phyloP scores from a whole-genome alignment of 2,888 invertebrate species.

The Netelia inedita region DNA sequence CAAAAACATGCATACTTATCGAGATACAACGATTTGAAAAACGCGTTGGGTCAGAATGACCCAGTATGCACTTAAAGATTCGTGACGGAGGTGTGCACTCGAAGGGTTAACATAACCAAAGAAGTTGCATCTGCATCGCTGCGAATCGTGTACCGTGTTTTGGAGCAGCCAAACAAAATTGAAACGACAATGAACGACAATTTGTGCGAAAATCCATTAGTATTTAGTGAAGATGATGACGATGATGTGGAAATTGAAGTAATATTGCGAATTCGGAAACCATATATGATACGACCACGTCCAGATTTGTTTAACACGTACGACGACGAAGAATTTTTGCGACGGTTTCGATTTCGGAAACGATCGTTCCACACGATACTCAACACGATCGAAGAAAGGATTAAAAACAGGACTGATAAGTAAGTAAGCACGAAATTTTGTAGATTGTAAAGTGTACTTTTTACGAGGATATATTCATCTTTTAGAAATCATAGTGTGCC shows the following conservation, averaged over 20 bases:
- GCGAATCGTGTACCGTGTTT: too few species aligned
- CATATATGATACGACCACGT: conserved; percentile 17
- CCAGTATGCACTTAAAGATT: too few species aligned
- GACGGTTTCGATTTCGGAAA: conserved; percentile 27
- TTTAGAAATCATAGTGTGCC: conserved; percentile 1
- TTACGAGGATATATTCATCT: too few species aligned
- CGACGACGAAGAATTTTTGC: conserved; percentile 12
- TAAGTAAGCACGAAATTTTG: neutral
- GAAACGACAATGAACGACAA: too few species aligned
- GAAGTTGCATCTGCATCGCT: neutral
- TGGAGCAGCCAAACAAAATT: too few species aligned
- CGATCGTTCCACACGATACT: conserved; percentile 11
- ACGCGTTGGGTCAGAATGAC: too few species aligned
- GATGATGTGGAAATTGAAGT: neutral
- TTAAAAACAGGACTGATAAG: conserved; percentile 15
- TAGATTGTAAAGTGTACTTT: neutral
- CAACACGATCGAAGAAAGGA: conserved; percentile 15
- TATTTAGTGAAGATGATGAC: too few species aligned
- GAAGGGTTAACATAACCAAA: neutral
- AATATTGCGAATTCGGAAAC: neutral
- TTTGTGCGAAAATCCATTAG: too few species aligned
- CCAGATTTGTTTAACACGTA: conserved; percentile 23
- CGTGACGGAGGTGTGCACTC: neutral
- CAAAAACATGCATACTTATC: too few species aligned
- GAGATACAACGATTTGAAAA: too few species aligned